A percentile compares a stretch with the other conserved stretches of the same genome.
These are phyloP conservation scores for Anastrepha obliqua DNA, from an alignment of 1,140 invertebrate species.

Conservation along the genomic window DNA sequence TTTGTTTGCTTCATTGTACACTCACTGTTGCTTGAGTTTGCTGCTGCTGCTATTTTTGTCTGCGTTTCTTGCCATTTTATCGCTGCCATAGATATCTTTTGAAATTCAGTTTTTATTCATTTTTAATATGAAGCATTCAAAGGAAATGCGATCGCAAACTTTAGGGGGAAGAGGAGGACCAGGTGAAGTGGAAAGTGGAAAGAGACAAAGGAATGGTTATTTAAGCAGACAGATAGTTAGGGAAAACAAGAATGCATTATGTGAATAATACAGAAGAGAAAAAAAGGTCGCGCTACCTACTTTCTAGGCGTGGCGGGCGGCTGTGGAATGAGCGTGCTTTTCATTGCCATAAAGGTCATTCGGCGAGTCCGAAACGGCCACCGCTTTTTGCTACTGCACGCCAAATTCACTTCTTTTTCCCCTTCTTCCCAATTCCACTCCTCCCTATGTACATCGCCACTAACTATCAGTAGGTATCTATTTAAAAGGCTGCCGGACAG, in stretches of 20 bases:
- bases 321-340: neutral
- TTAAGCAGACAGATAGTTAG: conserved; percentile 34
- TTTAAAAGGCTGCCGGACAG: conserved; percentile 21
- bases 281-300: neutral
- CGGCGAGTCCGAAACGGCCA: neutral
- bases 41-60: neutral
- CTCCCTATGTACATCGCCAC: neutral
- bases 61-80: conserved; percentile 27
- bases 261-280: neutral
- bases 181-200: neutral
- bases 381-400: neutral
- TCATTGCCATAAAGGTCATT: conserved; percentile 35
- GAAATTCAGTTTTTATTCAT: conserved; percentile 52
- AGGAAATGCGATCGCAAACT: conserved; percentile 17
- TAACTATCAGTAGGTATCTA: neutral
- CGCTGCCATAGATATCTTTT: conserved; percentile 24
- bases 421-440: neutral
- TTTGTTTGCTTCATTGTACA: neutral
- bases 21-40: neutral
- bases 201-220: conserved; percentile 27
- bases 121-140: conserved; percentile 53
- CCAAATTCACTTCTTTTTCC: neutral
- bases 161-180: too few species aligned
- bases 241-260: conserved; percentile 3
- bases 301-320: neutral